Conservation (phyloP, 2,797 vertebrate genomes). For the Zenarchopterus dispar region DNA sequence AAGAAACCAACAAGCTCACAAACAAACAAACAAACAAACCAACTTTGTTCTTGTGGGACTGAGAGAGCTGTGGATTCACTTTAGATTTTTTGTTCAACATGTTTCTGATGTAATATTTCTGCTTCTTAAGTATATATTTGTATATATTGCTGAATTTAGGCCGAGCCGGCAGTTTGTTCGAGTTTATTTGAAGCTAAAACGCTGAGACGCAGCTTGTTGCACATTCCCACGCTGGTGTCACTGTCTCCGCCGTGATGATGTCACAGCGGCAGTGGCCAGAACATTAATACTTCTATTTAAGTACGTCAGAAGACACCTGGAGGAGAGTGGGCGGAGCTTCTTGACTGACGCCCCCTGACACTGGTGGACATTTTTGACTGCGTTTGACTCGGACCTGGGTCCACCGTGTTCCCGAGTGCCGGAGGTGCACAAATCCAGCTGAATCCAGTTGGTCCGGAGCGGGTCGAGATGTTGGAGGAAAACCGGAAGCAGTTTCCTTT, state of each 20-base stretch:
- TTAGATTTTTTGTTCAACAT: neutral
- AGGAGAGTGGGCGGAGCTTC: slow-evolving; percentile 28
- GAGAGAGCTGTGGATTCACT: neutral
- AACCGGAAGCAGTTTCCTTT: too few species aligned
- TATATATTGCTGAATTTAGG: slow-evolving; percentile 56
- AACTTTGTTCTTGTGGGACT: slow-evolving; percentile 30
- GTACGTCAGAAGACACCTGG: slow-evolving; percentile 13
- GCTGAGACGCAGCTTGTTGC: slow-evolving; percentile 55
- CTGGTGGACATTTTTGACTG: neutral
- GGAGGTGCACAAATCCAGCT: neutral
- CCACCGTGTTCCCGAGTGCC: neutral
- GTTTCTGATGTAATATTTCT: slow-evolving; percentile 43
- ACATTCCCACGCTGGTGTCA: slow-evolving; percentile 39
- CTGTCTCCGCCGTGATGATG: slow-evolving; percentile 30
- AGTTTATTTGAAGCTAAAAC: slow-evolving; percentile 25
- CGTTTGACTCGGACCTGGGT: neutral
- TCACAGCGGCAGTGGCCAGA: slow-evolving; percentile 21
- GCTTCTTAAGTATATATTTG: slow-evolving; percentile 44
- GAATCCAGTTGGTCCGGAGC: neutral
- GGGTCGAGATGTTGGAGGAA: too few species aligned
- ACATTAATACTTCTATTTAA: slow-evolving; percentile 24
- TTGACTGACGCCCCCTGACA: neutral
- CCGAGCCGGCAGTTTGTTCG: neutral
- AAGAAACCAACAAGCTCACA: too few species aligned
- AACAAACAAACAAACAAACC: slow-evolving; percentile 9